Percentiles rank a stretch among this genome's conserved stretches.
Conservation (phyloP, 2,113 vertebrate species). For the Rhineura floridana region DNA sequence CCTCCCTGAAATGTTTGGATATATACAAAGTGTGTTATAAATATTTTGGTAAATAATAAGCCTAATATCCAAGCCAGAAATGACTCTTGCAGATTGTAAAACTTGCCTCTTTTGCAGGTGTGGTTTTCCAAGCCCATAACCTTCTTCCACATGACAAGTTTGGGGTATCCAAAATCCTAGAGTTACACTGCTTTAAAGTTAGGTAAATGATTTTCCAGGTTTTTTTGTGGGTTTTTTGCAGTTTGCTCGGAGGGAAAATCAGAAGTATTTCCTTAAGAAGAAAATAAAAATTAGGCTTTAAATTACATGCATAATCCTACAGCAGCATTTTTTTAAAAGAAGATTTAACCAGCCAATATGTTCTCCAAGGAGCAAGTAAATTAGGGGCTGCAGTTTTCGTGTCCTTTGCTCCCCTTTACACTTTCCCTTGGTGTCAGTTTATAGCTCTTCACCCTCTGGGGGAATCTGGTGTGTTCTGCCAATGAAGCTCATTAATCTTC, state of each 20-base stretch:
- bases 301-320: background rate
- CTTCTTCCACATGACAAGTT: background rate
- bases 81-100: background rate
- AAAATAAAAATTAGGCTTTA: background rate
- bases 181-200: too few species aligned
- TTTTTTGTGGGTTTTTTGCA: background rate
- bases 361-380: slow-evolving; percentile 1
- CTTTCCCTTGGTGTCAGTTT: slow-evolving; percentile 20
- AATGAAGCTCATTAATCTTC: slow-evolving; percentile 38
- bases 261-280: background rate
- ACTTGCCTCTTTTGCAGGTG: background rate
- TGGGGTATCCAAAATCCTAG: background rate
- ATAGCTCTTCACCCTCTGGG: background rate
- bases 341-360: background rate
- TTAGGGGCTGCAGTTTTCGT: background rate
- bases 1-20: too few species aligned
- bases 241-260: background rate
- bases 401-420: slow-evolving; percentile 4
- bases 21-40: background rate
- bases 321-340: background rate
- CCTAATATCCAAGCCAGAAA: too few species aligned
- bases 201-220: background rate
- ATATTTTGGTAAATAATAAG: background rate
- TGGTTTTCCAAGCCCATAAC: background rate
- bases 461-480: slow-evolving; percentile 16